Conservation (phyloP, 2,888 invertebrate species). For the Peribatodes rhomboidaria region DNA sequence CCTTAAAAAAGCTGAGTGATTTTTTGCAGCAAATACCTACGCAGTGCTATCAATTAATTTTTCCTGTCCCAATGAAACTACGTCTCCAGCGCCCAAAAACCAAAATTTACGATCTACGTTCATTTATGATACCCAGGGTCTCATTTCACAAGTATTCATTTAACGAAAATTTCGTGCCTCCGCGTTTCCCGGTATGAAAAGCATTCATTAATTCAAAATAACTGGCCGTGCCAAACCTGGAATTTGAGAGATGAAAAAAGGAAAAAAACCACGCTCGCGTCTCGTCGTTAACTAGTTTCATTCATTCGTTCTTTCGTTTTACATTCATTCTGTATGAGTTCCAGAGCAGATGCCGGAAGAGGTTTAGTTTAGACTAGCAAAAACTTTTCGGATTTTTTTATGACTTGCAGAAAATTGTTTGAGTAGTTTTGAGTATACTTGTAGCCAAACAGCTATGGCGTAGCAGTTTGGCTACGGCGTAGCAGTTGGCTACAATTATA, state of each 20-base stretch:
- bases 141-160: neutral
- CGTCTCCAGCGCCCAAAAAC: too few species aligned
- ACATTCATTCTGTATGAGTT: constrained; percentile 32
- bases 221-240: constrained; percentile 27
- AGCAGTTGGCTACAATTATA: too few species aligned
- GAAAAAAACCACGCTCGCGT: constrained; percentile 32
- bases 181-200: constrained; percentile 36
- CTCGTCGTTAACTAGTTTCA: constrained; percentile 65
- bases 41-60: too few species aligned
- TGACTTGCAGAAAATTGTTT: neutral
- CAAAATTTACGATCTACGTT: neutral
- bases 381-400: neutral
- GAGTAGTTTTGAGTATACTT: too few species aligned
- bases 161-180: constrained; percentile 1
- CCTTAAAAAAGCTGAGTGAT: too few species aligned
- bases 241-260: constrained; percentile 43
- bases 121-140: neutral
- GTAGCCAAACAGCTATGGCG: too few species aligned
- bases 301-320: constrained; percentile 54
- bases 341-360: constrained; percentile 23
- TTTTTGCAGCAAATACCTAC: too few species aligned
- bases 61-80: too few species aligned
- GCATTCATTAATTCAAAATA: constrained; percentile 57
- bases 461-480: too few species aligned
- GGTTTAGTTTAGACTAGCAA: neutral